Evolutionary conservation across 2,797 vertebrate species (phyloP).

Genomic region (Dallia pectoralis): DNA sequence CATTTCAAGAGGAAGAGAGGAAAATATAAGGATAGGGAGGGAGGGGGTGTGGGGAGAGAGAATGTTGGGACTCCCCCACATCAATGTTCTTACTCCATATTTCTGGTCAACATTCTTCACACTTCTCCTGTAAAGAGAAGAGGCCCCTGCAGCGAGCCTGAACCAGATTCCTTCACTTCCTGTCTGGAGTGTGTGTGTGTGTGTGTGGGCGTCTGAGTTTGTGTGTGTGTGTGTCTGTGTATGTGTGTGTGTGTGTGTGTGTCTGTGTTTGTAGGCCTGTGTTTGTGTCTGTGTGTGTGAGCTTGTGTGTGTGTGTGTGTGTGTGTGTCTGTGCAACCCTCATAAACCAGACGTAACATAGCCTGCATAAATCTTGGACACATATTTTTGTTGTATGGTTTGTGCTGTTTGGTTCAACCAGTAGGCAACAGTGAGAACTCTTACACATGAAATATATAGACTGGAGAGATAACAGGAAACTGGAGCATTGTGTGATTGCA

Average conservation of each 20-base stretch:
- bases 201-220: slow-evolving; percentile 5
- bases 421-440: no score
- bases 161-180: neutral
- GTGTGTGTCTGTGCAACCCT: slow-evolving; percentile 15
- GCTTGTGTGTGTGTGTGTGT: slow-evolving; percentile 7
- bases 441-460: no score
- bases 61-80: neutral
- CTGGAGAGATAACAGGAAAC: no score
- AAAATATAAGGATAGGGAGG: neutral
- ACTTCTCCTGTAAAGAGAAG: neutral
- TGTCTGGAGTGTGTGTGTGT: neutral
- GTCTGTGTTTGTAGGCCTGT: no score
- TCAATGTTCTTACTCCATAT: neutral
- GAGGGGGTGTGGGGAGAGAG: neutral
- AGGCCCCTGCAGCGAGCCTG: neutral
- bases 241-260: slow-evolving; percentile 14
- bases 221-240: slow-evolving; percentile 18
- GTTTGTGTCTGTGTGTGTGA: neutral
- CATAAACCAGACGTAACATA: neutral
- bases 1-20: neutral
- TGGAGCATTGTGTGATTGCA: no score
- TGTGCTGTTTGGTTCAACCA: no score
- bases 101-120: neutral
- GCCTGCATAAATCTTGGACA: no score
- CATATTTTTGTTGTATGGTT: no score